Percentiles rank a stretch among this genome's conserved stretches.
Conservation (phyloP, 2,797 vertebrate genomes). For the Pitangus sulphuratus region DNA sequence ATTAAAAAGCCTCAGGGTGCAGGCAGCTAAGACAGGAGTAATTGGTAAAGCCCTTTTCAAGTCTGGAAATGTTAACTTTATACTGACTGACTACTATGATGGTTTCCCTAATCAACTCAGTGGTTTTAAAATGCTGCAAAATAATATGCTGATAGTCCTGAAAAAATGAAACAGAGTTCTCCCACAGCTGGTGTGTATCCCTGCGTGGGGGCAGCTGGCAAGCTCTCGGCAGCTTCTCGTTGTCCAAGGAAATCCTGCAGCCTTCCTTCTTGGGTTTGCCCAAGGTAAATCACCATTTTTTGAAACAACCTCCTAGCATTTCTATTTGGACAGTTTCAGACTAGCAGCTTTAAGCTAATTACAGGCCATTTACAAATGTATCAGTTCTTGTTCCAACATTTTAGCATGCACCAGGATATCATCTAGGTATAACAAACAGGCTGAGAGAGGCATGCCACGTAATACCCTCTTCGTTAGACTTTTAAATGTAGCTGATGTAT, state of each 20-base stretch:
- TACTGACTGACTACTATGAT: not conserved
- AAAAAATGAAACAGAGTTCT: not conserved
- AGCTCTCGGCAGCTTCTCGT: not conserved
- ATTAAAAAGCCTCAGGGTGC: not conserved
- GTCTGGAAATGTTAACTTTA: not conserved
- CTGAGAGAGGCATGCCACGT: slow-evolving; percentile 62
- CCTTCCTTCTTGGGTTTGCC: not conserved
- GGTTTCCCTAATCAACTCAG: not conserved
- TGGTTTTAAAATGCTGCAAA: not conserved
- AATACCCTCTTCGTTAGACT: slow-evolving; percentile 57
- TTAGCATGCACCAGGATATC: slow-evolving; percentile 44
- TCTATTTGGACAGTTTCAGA: slow-evolving; percentile 27
- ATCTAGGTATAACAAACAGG: slow-evolving; percentile 68
- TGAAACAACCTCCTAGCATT: not conserved
- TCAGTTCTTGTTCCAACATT: slow-evolving; percentile 60
- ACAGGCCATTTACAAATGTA: slow-evolving; percentile 41
- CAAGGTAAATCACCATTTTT: slow-evolving; percentile 36
- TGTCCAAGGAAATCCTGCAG: not conserved
- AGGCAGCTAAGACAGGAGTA: not conserved
- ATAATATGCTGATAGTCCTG: not conserved
- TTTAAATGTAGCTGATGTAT: slow-evolving; percentile 49
- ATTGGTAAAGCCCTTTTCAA: not conserved
- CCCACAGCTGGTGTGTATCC: not conserved
- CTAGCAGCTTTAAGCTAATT: slow-evolving; percentile 44
- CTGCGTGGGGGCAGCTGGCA: not conserved